Percentiles rank a stretch among this genome's conserved stretches.
Evolutionary conservation across 2,797 vertebrate species (phyloP).

Genomic region (Trachops cirrhosus): DNA sequence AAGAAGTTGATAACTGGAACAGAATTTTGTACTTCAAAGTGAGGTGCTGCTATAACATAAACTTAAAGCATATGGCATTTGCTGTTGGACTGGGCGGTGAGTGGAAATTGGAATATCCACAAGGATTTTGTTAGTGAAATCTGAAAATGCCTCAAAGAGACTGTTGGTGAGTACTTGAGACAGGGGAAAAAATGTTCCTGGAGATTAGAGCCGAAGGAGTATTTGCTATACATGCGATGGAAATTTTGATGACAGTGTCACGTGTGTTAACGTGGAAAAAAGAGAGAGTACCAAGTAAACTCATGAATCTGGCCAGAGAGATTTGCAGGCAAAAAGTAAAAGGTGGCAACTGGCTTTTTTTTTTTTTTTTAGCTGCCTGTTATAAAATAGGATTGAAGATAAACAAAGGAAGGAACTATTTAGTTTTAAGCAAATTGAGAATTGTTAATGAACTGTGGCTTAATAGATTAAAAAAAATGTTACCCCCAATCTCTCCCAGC

Average conservation of each 20-base stretch:
- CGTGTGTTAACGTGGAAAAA: not conserved
- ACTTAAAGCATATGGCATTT: slow-evolving; percentile 21
- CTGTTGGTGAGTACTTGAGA: slow-evolving; percentile 32
- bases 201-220: not conserved
- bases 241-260: not conserved
- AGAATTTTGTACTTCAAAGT: not conserved
- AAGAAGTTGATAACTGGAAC: not conserved
- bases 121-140: slow-evolving; percentile 36
- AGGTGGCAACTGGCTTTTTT: not conserved
- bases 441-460: slow-evolving; percentile 15
- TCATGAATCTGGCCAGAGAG: not conserved
- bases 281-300: not conserved
- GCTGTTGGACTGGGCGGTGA: slow-evolving; percentile 18
- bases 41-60: slow-evolving; percentile 17
- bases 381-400: not conserved
- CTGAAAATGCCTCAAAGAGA: slow-evolving; percentile 22
- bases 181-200: not conserved
- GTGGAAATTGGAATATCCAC: slow-evolving; percentile 6
- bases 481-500: not conserved
- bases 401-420: not conserved
- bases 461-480: slow-evolving; percentile 9
- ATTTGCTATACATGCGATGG: not conserved
- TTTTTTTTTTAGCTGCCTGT: not conserved
- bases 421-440: slow-evolving; percentile 32
- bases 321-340: not conserved